Evolutionary conservation across 2,797 vertebrate genomes (phyloP), one percentile per base, ranked within the genome.

Genomic region (Yasuhikotakia modesta): DNA sequence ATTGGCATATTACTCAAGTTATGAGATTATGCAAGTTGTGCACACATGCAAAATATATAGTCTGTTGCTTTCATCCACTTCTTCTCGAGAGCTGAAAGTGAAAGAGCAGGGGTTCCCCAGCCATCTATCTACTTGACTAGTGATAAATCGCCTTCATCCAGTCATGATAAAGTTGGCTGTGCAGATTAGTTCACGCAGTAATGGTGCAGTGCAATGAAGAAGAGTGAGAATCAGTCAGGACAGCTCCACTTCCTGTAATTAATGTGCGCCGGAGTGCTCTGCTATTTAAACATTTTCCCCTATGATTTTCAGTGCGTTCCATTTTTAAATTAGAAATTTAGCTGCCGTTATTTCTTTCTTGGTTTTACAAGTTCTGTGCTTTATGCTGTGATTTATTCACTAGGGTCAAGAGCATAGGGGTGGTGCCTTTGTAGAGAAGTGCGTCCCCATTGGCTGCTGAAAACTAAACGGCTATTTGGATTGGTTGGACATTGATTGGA

Each of bases 71-170:
- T 16, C 43, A 53, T n/a, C n/a, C n/a, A n/a, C n/a, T n/a, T n/a
- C n/a, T 24, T 43, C 12, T 50, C 61, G 85, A 30, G 55, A 50
- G 61, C 17, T 65, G 52, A 58, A 63, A 60, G 76, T 79, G 55
- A 27, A 64, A 43, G 66, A 79, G 14, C 58, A 45, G 65, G 55
- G 70, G 64, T 76, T 68, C 58, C 61, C 76, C 72, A 79, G 84
- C 88, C 83, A 86, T 87, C 52, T 21, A 35, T 77, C 86, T 87
- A 76, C 81, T 72, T 83, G 67, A 86, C 86, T 85, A 87, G 78
- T 78, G 70, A 89, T 91, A 87, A 91, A 91, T 91, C 87, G 87
- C 87, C 82, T 83, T 90, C 87, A 87, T 89, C 83, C 87, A 91
- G 88, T 92, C 90, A 90, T 87, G 83, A 89, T 90, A 77, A 87